These are phyloP conservation scores for Oreochromis spilurus DNA, from an alignment of 2,113 vertebrate species.

Conservation along the genomic window DNA sequence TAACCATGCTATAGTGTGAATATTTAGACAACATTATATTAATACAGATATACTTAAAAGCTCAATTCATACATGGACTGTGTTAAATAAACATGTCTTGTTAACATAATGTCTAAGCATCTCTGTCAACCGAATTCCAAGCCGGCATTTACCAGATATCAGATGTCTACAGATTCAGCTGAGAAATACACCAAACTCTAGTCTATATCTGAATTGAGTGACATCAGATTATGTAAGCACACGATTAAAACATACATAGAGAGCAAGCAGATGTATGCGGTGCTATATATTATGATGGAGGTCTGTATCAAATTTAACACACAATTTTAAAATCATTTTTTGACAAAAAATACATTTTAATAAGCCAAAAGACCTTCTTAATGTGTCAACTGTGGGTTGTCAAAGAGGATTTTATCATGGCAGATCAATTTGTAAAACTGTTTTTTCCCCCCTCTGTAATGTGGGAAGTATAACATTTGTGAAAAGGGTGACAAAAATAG, in stretches of 20 bases:
- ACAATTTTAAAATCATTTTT: neutral
- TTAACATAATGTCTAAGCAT: neutral
- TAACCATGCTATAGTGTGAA: neutral
- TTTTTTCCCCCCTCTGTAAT: neutral
- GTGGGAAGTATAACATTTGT: neutral
- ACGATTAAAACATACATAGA: neutral
- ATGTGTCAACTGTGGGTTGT: neutral
- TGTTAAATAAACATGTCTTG: neutral
- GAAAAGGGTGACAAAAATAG: neutral
- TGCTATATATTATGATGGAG: neutral
- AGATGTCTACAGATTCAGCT: neutral
- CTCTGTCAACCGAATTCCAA: neutral
- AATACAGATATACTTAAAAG: neutral
- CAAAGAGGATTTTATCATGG: neutral
- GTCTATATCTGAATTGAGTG: neutral
- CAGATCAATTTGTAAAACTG: neutral
- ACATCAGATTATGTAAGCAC: neutral
- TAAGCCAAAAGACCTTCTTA: neutral
- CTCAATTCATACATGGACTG: neutral
- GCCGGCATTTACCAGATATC: neutral
- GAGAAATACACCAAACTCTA: neutral
- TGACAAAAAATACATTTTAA: neutral
- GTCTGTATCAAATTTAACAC: neutral
- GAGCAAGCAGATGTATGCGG: neutral
- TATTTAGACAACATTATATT: constrained; percentile 5